Base-by-base conservation (phyloP, 1,140 invertebrate genomes). In the Leptinotarsa defecta region DNA sequence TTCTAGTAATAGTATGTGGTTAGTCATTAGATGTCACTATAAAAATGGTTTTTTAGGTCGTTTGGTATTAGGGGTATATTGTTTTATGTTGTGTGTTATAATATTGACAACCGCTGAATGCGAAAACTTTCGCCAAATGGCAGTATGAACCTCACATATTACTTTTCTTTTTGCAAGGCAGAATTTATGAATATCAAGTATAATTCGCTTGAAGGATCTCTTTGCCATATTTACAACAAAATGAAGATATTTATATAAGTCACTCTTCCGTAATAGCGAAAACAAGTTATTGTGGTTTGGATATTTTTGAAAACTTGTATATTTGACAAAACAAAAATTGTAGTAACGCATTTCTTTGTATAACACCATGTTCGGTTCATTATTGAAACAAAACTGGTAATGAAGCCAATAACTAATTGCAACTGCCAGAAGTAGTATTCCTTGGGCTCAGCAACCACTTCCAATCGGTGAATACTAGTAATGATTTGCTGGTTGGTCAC, bases 41-140 rank as follows among this genome's bases (percentile, higher is more conserved):
- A 82, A 82, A 83, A 83, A 78, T 82, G 83, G 83, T 79, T 81
- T 79, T 81, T 82, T 83, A 83, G 83, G 79, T 64, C 79, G 77
- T 82, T 83, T 84, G 83, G 83, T 84, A 84, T 80, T 83, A 83
- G 82, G 83, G 83, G 73, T 80, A 78, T 81, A 82, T 82, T 82
- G 70, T 82, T 78, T 81, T 77, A 77, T 82, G 81, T 82, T 82
- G 83, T 83, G 82, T 84, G 82, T 83, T 79, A 76, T 76, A 76
- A 77, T 75, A 77, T 77, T 68, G 82, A 83, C 82, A 83, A 82
- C 82, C 81, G 75, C 82, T 83, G 83, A 83, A 83, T 83, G 81
- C 81, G 78, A 62, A 48, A 57, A 20, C 22, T 17, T 61, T 22
- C 48, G 48, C 70, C 49, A 24, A 49, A 24, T 22, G 61, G 57